Evolutionary conservation across 2,113 vertebrate species (phyloP).

Genomic region (Rhinopithecus roxellana): DNA sequence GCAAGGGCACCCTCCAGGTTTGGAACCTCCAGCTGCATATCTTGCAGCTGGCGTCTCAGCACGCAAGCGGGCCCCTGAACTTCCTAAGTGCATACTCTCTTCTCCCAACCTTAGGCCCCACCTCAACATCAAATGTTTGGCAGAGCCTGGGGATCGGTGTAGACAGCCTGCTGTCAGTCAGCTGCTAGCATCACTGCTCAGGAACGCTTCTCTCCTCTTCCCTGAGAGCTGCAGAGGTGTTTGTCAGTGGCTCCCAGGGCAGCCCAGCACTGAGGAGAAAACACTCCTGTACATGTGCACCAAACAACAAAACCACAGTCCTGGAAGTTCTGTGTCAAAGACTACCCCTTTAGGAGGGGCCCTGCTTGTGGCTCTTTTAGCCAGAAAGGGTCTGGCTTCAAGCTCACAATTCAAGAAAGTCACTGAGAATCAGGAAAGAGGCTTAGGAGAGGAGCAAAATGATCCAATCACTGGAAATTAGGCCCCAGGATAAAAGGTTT

Average conservation of each 20-base stretch:
- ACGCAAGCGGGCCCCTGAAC: not conserved
- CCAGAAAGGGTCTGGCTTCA: not conserved
- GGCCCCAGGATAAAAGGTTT: not conserved
- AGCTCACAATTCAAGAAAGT: not conserved
- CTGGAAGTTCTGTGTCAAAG: not conserved
- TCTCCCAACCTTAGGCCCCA: constrained; percentile 19
- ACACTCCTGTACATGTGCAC: not conserved
- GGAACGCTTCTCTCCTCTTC: constrained; percentile 52
- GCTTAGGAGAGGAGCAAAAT: not conserved
- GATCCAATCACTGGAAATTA: not conserved
- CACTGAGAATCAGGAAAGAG: constrained; percentile 24
- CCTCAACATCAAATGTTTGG: constrained; percentile 48
- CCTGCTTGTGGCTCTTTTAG: not conserved
- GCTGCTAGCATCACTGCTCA: not conserved
- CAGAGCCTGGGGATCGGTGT: constrained; percentile 32
- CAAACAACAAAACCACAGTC: not conserved
- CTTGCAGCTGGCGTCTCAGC: not conserved
- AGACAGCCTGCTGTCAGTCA: constrained; percentile 56
- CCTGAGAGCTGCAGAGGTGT: constrained; percentile 15
- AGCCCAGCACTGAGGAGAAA: not conserved
- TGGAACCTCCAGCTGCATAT: not conserved
- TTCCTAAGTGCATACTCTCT: not conserved
- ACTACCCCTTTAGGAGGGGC: not conserved
- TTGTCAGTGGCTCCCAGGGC: constrained; percentile 1
- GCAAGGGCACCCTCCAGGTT: not conserved